Conservation (phyloP, 2,888 invertebrate genomes). For the Caenorhabditis sp. region DNA sequence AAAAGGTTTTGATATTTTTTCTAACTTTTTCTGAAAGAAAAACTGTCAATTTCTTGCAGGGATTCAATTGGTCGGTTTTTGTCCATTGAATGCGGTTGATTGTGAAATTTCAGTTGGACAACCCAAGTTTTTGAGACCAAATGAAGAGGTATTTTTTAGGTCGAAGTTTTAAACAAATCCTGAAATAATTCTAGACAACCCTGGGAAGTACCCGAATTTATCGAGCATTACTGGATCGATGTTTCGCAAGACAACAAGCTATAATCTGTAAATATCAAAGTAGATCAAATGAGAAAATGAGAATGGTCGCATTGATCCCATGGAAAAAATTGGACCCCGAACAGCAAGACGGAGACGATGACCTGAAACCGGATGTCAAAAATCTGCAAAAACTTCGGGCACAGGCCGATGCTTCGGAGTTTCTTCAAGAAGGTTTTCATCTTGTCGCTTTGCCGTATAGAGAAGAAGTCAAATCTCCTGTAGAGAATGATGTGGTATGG, state of each 20-base stretch:
- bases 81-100: slow-evolving; percentile 21
- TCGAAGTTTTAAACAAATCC: background rate
- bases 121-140: slow-evolving; percentile 35
- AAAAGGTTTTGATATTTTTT: slow-evolving; percentile 28
- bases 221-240: slow-evolving; percentile 39
- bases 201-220: slow-evolving; percentile 39
- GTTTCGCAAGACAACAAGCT: slow-evolving; percentile 30
- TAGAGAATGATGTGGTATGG: background rate
- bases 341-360: slow-evolving; percentile 11
- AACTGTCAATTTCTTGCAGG: background rate
- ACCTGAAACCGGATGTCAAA: slow-evolving; percentile 27
- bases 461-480: slow-evolving; percentile 22
- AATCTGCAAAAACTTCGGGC: background rate
- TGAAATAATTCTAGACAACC: slow-evolving; percentile 14
- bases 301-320: slow-evolving; percentile 37
- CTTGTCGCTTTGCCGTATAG: slow-evolving; percentile 32
- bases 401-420: slow-evolving; percentile 26
- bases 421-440: slow-evolving; percentile 44
- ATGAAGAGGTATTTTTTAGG: slow-evolving; percentile 30
- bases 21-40: too few relatives aligned
- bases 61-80: slow-evolving; percentile 25
- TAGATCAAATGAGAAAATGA: slow-evolving; percentile 28
- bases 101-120: slow-evolving; percentile 13
- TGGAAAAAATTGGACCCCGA: slow-evolving; percentile 18
- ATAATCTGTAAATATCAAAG: slow-evolving; percentile 37